phyloP scores from a whole-genome alignment of 2,113 vertebrate genomes.

The Haemorhous mexicanus region DNA sequence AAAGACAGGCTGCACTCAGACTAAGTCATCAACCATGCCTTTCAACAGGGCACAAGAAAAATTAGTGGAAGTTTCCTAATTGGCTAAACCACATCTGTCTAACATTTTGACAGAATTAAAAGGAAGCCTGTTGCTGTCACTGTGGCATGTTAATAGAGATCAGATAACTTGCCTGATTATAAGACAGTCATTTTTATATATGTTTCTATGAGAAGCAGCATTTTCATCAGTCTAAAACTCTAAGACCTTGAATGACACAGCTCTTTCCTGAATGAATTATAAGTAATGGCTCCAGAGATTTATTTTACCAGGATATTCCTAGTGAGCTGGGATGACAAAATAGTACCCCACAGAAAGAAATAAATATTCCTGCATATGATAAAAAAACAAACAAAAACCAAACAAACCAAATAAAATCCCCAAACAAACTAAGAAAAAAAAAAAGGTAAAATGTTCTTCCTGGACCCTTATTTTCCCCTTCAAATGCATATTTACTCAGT shows the following conservation, averaged over 20 bases:
- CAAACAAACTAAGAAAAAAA: neutral
- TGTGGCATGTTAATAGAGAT: neutral
- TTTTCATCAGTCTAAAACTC: neutral
- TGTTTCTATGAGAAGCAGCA: neutral
- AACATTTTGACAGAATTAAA: slow-evolving; percentile 19
- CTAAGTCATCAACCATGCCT: neutral
- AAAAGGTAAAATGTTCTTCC: neutral
- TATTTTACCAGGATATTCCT: neutral
- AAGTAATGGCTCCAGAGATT: neutral
- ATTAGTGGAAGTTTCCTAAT: slow-evolving; percentile 21
- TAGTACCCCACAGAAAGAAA: neutral
- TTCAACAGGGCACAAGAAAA: slow-evolving; percentile 12
- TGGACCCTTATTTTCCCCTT: neutral
- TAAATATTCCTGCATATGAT: neutral
- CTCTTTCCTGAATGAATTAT: neutral
- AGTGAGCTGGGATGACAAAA: neutral
- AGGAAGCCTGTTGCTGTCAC: neutral
- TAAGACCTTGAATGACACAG: neutral
- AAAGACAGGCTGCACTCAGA: neutral
- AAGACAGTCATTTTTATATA: neutral
- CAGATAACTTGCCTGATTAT: neutral
- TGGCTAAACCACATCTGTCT: slow-evolving; percentile 25
- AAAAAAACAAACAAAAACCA: neutral
- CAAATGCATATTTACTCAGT: neutral
- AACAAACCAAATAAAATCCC: neutral